These are phyloP conservation scores for Stenodema calcarata DNA, from an alignment of 2,888 invertebrate genomes.

Conservation along the genomic window DNA sequence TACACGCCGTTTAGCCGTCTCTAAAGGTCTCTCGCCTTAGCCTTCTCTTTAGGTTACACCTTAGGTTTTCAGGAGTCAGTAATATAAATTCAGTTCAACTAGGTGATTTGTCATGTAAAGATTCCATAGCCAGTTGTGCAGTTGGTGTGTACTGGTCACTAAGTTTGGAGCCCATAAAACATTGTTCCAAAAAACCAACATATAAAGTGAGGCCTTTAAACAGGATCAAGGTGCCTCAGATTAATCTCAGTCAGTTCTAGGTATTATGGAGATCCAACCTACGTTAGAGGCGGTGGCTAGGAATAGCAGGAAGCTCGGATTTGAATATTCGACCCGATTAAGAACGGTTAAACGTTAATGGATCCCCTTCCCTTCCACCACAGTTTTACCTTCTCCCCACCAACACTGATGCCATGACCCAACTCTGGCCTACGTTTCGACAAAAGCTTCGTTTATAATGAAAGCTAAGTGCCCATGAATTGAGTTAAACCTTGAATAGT, in stretches of 20 bases:
- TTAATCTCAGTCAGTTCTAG: neutral
- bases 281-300: neutral
- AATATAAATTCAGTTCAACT: no score
- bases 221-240: neutral
- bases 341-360: neutral
- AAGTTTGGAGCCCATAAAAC: no score
- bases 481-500: neutral
- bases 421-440: neutral
- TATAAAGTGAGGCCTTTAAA: neutral
- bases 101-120: no score
- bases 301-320: neutral
- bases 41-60: no score
- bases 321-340: neutral
- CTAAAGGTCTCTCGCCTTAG: no score
- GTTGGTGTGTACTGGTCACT: no score
- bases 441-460: neutral
- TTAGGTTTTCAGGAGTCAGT: no score
- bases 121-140: no score
- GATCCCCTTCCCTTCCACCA: neutral
- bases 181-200: no score
- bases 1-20: no score
- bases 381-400: neutral
- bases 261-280: neutral
- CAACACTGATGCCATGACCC: neutral
- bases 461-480: neutral